phyloP scores from a whole-genome alignment of 2,888 invertebrate genomes.

The Acanthosepion lycidas region DNA sequence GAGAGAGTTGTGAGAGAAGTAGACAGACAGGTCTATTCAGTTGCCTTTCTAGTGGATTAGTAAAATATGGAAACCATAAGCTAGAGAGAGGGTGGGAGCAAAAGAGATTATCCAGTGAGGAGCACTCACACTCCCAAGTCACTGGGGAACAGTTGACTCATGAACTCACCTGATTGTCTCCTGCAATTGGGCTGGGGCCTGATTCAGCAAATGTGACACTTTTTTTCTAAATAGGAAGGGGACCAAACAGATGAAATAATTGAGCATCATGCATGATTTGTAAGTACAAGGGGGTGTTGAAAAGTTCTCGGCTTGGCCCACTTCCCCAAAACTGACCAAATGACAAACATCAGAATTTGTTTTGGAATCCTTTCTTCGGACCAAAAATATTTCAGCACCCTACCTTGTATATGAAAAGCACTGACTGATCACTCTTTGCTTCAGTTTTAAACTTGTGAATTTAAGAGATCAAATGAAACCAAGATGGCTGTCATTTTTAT shows the following conservation, averaged over 20 bases:
- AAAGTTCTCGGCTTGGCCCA: too few species aligned
- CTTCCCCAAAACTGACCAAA: too few species aligned
- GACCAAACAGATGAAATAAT: slow-evolving; percentile 43
- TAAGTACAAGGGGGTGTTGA: not conserved
- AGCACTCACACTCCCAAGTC: too few species aligned
- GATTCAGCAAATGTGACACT: slow-evolving; percentile 45
- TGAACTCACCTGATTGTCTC: slow-evolving; percentile 39
- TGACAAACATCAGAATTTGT: too few species aligned
- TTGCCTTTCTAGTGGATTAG: not conserved
- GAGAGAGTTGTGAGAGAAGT: not conserved
- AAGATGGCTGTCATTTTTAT: not conserved
- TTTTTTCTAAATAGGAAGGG: slow-evolving; percentile 43
- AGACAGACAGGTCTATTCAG: not conserved
- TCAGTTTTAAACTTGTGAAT: not conserved
- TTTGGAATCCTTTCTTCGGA: too few species aligned
- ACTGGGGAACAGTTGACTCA: not conserved
- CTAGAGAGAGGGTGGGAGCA: not conserved
- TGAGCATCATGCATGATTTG: slow-evolving; percentile 17
- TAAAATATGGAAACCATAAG: not conserved
- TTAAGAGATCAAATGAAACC: not conserved
- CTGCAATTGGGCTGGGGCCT: not conserved
- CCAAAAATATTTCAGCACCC: too few species aligned
- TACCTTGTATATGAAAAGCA: not conserved
- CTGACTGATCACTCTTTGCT: not conserved
- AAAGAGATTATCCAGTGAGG: not conserved